phyloP scores from a whole-genome alignment of 2,113 vertebrate genomes.

The Physeter macrocephalus region DNA sequence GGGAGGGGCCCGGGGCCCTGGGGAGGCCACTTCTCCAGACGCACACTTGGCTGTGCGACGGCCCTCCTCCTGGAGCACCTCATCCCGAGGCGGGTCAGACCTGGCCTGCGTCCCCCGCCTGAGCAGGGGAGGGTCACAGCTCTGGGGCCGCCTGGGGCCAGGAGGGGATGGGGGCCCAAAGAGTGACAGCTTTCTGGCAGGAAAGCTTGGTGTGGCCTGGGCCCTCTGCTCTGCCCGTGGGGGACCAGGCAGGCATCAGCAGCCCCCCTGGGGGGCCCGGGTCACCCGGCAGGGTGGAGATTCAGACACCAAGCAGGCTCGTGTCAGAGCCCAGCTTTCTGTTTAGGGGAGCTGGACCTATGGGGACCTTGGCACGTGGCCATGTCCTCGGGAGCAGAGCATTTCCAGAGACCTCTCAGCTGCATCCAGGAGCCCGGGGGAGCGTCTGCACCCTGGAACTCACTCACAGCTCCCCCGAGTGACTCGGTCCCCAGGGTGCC shows the following conservation, averaged over 20 bases:
- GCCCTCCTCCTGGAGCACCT: background rate
- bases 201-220: background rate
- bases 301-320: rapidly evolving
- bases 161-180: background rate
- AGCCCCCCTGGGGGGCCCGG: background rate
- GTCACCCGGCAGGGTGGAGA: background rate
- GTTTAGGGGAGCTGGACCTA: background rate
- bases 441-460: rapidly evolving
- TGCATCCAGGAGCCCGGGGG: rapidly evolving
- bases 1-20: background rate
- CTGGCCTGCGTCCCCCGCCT: rapidly evolving
- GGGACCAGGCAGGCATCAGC: rapidly evolving
- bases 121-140: background rate
- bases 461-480: rapidly evolving
- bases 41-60: rapidly evolving
- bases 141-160: background rate
- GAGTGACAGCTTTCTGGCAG: background rate
- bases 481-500: background rate
- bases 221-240: background rate
- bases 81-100: background rate
- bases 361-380: rapidly evolving
- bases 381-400: rapidly evolving
- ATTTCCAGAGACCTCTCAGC: background rate
- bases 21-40: background rate
- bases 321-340: background rate